A percentile compares a stretch with the other conserved stretches of the same genome.
These are phyloP conservation scores for Pteronotus mesoamericanus DNA, from an alignment of 2,797 vertebrate species.

Conservation along the genomic window DNA sequence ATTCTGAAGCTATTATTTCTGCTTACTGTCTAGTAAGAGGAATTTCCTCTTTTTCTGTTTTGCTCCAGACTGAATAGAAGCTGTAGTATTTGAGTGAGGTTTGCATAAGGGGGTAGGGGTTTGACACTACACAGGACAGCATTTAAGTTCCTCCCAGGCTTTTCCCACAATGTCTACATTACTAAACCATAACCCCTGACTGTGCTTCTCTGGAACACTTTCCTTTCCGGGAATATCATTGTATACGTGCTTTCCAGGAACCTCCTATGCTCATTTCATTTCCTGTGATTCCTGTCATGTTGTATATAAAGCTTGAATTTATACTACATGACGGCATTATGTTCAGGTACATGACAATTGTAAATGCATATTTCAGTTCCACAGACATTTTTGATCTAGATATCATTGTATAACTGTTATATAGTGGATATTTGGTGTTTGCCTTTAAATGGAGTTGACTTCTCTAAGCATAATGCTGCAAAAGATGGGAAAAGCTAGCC, in stretches of 20 bases:
- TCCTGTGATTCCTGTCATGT: not conserved
- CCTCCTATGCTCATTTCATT: not conserved
- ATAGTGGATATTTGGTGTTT: not conserved
- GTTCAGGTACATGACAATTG: not conserved
- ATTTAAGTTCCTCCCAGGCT: not conserved
- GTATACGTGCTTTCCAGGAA: not conserved
- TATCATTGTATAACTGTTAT: not conserved
- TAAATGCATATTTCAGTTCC: not conserved
- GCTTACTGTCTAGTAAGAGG: not conserved
- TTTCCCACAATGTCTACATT: not conserved
- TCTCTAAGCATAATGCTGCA: not conserved
- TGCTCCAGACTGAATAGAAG: not conserved
- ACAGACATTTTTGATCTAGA: not conserved
- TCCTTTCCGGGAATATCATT: not conserved
- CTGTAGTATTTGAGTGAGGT: not conserved
- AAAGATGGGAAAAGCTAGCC: not conserved
- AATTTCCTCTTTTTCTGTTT: not conserved
- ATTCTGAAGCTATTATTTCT: not conserved
- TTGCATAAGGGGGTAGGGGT: not conserved
- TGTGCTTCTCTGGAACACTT: not conserved
- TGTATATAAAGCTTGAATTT: not conserved
- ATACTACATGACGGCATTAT: not conserved
- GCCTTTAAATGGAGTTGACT: not conserved
- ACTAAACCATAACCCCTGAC: not conserved
- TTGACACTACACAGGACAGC: not conserved